Base-by-base conservation (phyloP, 64 coral and sea anemone genomes). In the Astreopora myriophthalma region DNA sequence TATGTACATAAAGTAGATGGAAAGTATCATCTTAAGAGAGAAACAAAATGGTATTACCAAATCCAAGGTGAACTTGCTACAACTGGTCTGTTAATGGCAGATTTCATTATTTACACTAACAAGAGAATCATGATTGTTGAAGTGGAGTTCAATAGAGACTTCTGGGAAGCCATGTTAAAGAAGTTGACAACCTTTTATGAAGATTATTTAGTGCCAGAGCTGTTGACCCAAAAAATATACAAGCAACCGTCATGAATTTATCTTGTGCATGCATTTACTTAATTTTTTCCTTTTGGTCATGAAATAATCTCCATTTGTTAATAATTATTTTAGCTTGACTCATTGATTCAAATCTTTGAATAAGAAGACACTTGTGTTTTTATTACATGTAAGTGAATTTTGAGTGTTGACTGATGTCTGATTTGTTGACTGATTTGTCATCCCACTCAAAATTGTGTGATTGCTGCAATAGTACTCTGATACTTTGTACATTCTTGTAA, bases 11-110 rank as follows among this genome's bases (percentile, higher is more conserved):
- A 73, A 42, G 85, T 72, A 24, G 16, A 52, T 28, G 67, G 44
- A 72, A 73, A 51, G 32, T 46, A 72, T 14, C 48, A 34, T 63
- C 52, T 89, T 3, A 91, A 82, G 37, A 91, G 32, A 55, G 64
- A 91, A 71, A 91, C 89, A 83, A 72, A 39, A 31, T 83, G 89
- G 77, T 60, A 91, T 25, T 83, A 91, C 29, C 89, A 91, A 33
- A 91, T 91, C 1, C 89, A 91, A 48, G 75, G 76, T 24, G 61
- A 83, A 83, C 14, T 83, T 38, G 89, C 76, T 5, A 40, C 52
- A 17, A 71, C 89, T 27, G 67, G 79, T 48, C 9, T 91, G 1
- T 5, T 68, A 20, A 72, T 24, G 17, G 63, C 76, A 31, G 89
- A 83, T 71, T 48, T 91, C 0, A 24, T 91, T 36, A 66, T 90